Base-by-base conservation (phyloP, 2,113 vertebrate genomes). In the Seriola dumerili region DNA sequence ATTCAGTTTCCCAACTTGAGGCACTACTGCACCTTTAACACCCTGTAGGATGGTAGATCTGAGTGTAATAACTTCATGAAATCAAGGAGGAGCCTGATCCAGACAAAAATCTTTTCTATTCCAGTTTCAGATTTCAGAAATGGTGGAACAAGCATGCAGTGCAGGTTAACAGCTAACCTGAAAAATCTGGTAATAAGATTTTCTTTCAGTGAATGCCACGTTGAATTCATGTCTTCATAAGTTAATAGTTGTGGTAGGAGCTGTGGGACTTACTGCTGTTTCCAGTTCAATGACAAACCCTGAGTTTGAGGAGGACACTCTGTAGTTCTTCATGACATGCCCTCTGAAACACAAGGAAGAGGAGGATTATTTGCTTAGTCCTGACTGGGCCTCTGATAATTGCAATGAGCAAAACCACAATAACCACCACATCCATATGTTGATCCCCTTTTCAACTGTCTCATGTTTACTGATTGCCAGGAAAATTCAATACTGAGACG, bases 241-340 rank as follows among this genome's bases (percentile, higher is more conserved):
- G 32, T 23, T 52, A 40, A 76, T 21, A 57, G 68, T 16, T 70
- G 48, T 12, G 48, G 5, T 64, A 17, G 55, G 8, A 48, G 46
- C 29, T 65, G 32, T 8, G 40, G 25, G 34, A 95, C 96, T 93
- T 87, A 97, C 96, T 59, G 90, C 76, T 48, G 65, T 94, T 29
- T 96, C 95, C 72, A 97, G 74, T 70, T 96, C 91, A 2, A 97
- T 96, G 67, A 93, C 36, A 42, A 95, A 97, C 66, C 94, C 92
- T 8, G 67, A 8, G n/a, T 88, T 92, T 48, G 74, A 55, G 21
- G 72, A 79, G 6, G 86, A 84, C 85, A 97, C 89, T 94, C 89
- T 96, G 92, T 94, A 97, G 90, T 97, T 96, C 88, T 94, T 97
- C 76, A 95, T 81, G 76, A 78, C 36, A 2, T 88, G 87, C 48